Base-by-base conservation (phyloP, 2,113 vertebrate genomes). In the Mesitornis unicolor region DNA sequence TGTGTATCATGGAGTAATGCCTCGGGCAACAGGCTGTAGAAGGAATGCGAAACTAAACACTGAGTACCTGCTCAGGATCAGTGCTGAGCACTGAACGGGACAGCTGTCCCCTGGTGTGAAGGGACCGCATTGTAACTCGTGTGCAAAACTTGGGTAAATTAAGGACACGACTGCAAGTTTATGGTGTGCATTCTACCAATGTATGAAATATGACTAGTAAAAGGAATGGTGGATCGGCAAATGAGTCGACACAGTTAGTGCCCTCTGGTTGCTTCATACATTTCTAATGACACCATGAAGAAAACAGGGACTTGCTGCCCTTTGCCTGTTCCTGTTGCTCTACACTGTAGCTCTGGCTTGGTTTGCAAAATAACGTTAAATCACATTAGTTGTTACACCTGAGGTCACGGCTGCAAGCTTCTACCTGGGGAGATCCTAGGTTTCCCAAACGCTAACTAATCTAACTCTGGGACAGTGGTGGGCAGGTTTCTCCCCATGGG, bases 181-280 rank as follows among this genome's bases (percentile, higher is more conserved):
- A 29, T 0, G 2, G 33, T 11, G 11, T n/a, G 20, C 11, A 0
- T 67, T 61, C 40, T 43, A 20, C 60, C 48, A 6, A 19, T 0
- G 17, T 29, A 3, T 33, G 33, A 36, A 42, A 31, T 40, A 3
- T 0, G 4, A 10, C 38, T 22, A 16, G 42, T 4, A 42, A 24
- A 43, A 47, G 78, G 42, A 67, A 43, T 3, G 25, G 60, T 74
- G 28, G 35, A 26, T 69, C 13, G 13, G n/a, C 42, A 14, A 25
- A 8, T 6, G 65, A 38, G 19, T 28, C 25, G 21, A 6, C 38
- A 5, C 0, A 6, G 28, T 51, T 68, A 61, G 28, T 69, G 57
- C 11, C 19, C 31, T 84, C 43, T 28, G 40, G 20, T 75, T 53
- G n/a, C 43, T 63, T 75, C 29, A 1, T 25, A 0, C 14, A 6